Evolutionary conservation across 2,113 vertebrate genomes (phyloP), one percentile per base, ranked within the genome.

Genomic region (Xiphophorus couchianus): DNA sequence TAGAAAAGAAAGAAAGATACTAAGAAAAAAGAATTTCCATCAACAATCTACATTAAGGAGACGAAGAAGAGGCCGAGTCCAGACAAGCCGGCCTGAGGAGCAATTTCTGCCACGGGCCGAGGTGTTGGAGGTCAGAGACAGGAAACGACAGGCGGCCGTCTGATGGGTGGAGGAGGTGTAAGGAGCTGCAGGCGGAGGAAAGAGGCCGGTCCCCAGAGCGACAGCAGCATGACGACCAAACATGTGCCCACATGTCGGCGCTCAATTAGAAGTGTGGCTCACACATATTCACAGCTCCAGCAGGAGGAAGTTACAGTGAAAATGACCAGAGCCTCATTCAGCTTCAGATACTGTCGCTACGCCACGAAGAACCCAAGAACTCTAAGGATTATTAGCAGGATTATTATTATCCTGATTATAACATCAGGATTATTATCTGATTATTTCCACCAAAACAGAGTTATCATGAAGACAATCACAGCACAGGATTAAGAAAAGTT

Each of bases 181-280:
- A 76, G 76, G 67, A 66, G 73, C 51, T 22, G 19, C 70, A 68
- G 37, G 29, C 31, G 58, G 62, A 60, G 37, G 31, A 54, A 4
- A 65, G 27, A 29, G 63, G 63, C 17, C 6, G 29, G 82, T 72
- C 74, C 54, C 61, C 2, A 14, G 67, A 54, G 51, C 6, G 48
- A 7, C 48, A 51, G 48, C 48, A 51, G 48, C 51, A 58, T 62
- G 74, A 71, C 72, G 64, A 65, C 58, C 73, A 76, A 78, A 82
- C 87, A 66, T 88, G 90, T 76, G 78, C 71, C 28, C 5, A 88
- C 89, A 85, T 79, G 86, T 71, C 69, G 6, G 65, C 27, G 71
- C 48, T 91, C 84, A 88, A 88, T 93, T 77, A 89, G 81, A 83
- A 58, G 87, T 58, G 80, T 81, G 10, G 76, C 54, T 77, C 31